These are phyloP conservation scores for Conistra vaccinii DNA, from an alignment of 2,888 invertebrate species.

Conservation along the genomic window DNA sequence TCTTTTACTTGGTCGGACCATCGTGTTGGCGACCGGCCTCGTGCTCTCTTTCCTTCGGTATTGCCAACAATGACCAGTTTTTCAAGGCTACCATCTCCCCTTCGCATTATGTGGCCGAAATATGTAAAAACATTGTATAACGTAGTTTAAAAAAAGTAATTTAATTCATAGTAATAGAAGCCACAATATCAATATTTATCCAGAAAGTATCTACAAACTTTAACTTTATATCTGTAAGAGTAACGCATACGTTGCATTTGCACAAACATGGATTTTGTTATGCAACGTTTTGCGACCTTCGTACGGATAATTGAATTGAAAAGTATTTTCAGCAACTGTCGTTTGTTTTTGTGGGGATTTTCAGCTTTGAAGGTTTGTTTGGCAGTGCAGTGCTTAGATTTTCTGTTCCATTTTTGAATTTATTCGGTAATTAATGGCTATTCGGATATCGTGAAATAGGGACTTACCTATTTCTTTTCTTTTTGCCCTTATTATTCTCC, in stretches of 20 bases:
- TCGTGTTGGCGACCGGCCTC: too few species aligned
- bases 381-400: not conserved
- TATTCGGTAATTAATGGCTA: too few species aligned
- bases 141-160: not conserved
- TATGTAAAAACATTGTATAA: too few species aligned
- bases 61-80: too few species aligned
- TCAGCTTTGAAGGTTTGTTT: not conserved
- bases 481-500: too few species aligned
- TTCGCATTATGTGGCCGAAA: too few species aligned
- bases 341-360: conserved; percentile 33
- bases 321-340: conserved; percentile 18
- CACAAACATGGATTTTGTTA: conserved; percentile 46
- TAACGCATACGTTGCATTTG: conserved; percentile 7
- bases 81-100: too few species aligned
- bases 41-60: too few species aligned
- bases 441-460: too few species aligned
- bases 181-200: not conserved
- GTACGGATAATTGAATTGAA: conserved; percentile 51
- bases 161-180: not conserved
- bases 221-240: not conserved
- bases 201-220: not conserved
- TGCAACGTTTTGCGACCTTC: conserved; percentile 42
- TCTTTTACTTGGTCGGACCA: too few species aligned
- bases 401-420: too few species aligned
- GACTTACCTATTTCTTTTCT: too few species aligned